A percentile compares a stretch with the other conserved stretches of the same genome.
Conservation (phyloP, 23 tunicate species). For the Halocynthia aurantium region DNA sequence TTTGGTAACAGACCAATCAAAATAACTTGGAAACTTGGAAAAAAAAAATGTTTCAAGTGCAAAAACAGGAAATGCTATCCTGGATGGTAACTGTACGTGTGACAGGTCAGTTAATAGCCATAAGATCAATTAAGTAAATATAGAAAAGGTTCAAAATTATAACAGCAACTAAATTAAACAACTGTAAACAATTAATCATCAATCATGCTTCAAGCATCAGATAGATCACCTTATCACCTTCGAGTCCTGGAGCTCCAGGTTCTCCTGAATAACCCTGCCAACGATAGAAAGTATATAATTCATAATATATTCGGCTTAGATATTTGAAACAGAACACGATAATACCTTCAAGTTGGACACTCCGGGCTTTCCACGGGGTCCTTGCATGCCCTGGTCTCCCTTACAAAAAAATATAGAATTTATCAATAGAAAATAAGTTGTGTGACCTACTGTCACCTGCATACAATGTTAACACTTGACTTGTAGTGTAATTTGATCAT, state of each 20-base stretch:
- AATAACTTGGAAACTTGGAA: no score
- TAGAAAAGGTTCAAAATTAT: no score
- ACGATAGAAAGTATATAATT: not conserved
- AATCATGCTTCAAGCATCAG: not conserved
- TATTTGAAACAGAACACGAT: not conserved
- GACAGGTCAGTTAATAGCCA: no score
- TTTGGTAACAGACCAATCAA: no score
- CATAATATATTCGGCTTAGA: not conserved
- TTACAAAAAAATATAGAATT: not conserved
- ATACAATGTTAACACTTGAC: no score
- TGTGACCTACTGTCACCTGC: no score
- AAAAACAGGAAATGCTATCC: no score
- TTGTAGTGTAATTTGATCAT: not conserved
- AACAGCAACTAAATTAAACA: no score
- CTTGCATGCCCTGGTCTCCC: slow-evolving; percentile 6
- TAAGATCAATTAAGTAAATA: no score
- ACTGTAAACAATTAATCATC: no score
- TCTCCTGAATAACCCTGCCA: slow-evolving; percentile 13
- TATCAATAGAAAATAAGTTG: not conserved
- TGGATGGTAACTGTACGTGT: no score
- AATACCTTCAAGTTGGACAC: not conserved
- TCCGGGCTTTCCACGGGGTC: not conserved
- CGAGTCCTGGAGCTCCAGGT: not conserved
- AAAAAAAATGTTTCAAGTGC: no score
- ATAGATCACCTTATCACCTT: slow-evolving; percentile 14